These are phyloP conservation scores for Plemyria rubiginata DNA, from an alignment of 2,888 invertebrate species.

Conservation along the genomic window DNA sequence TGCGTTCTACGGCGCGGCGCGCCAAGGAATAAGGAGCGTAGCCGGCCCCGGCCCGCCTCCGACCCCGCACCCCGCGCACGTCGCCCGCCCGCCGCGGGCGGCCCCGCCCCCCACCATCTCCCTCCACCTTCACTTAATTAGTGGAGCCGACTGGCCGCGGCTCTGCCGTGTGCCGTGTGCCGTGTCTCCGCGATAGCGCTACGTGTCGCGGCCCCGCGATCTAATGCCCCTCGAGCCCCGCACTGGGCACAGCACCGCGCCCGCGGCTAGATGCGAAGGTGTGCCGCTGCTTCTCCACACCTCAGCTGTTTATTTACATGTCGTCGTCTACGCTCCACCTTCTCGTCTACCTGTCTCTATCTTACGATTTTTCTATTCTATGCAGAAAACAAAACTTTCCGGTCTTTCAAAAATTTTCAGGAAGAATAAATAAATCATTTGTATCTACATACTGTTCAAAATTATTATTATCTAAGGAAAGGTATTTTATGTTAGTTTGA, in stretches of 20 bases:
- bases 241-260: neutral
- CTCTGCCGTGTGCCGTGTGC: too few species aligned
- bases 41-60: constrained; percentile 67
- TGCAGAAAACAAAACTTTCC: neutral
- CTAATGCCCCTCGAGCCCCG: constrained; percentile 38
- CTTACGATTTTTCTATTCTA: constrained; percentile 44
- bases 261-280: neutral
- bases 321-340: constrained; percentile 68
- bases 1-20: constrained; percentile 75
- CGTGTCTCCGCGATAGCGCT: constrained; percentile 39
- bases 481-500: neutral
- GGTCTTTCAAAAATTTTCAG: neutral
- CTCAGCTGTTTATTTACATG: constrained; percentile 63
- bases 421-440: neutral
- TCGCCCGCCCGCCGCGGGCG: constrained; percentile 47
- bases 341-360: constrained; percentile 74
- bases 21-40: constrained; percentile 76
- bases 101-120: constrained; percentile 49
- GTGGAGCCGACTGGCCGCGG: constrained; percentile 61
- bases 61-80: constrained; percentile 52
- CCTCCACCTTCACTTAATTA: constrained; percentile 78
- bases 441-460: neutral
- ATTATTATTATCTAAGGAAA: neutral
- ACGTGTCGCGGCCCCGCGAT: constrained; percentile 44
- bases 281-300: neutral